Evolutionary conservation across 2,113 vertebrate species (phyloP).

Genomic region (Phylloscopus whistleri): DNA sequence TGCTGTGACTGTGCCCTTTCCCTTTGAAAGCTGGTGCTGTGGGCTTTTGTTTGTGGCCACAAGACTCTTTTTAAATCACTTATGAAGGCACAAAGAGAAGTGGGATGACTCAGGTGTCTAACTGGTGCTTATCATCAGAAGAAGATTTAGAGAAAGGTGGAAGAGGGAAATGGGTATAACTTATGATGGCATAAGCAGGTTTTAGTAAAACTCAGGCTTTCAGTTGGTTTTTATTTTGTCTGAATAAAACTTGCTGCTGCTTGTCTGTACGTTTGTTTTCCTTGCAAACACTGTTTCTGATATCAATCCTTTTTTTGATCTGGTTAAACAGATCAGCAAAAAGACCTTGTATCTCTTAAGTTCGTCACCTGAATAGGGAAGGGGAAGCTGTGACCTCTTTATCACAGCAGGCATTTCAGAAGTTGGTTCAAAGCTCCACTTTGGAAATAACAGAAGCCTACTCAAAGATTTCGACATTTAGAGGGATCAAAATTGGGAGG

Average conservation of each 20-base stretch:
- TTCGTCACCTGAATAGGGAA: neutral
- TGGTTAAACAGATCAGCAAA: neutral
- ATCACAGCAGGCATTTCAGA: neutral
- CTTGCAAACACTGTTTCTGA: neutral
- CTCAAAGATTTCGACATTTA: neutral
- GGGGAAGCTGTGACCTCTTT: neutral
- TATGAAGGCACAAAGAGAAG: neutral
- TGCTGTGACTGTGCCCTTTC: neutral
- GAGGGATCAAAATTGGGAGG: neutral
- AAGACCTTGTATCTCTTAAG: neutral
- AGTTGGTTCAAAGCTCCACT: neutral
- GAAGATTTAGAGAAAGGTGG: neutral
- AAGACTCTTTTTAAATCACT: neutral
- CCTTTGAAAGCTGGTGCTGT: neutral
- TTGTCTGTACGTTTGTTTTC: neutral
- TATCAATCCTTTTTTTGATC: neutral
- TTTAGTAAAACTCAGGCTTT: neutral
- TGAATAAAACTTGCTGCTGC: neutral
- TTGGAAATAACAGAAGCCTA: neutral
- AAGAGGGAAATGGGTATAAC: neutral
- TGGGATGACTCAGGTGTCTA: neutral
- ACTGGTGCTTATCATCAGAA: neutral
- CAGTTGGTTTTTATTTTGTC: neutral
- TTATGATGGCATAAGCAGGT: neutral
- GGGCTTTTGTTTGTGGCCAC: neutral